A percentile compares a stretch with the other conserved stretches of the same genome.
These are phyloP conservation scores for Eulithis prunata DNA, from an alignment of 2,888 invertebrate species.

Conservation along the genomic window DNA sequence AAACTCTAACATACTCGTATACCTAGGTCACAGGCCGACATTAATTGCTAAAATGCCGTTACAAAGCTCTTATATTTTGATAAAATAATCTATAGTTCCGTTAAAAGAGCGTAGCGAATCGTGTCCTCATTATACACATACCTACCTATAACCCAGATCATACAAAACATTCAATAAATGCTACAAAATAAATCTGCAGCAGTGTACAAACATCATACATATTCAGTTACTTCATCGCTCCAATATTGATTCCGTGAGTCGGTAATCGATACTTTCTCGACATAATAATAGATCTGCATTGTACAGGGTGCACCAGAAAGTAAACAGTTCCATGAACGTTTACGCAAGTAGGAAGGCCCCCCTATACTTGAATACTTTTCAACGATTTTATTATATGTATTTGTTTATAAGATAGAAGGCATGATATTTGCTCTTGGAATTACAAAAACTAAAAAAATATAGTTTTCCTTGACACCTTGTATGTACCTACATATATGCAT, in stretches of 20 bases:
- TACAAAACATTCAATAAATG: conserved; percentile 8
- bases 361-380: too few species aligned
- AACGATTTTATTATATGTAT: too few species aligned
- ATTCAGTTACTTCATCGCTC: conserved; percentile 29
- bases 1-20: neutral
- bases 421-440: too few species aligned
- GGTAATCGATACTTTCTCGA: conserved; percentile 27
- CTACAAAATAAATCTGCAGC: conserved; percentile 1
- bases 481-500: conserved; percentile 26
- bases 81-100: neutral
- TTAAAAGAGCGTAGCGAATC: neutral
- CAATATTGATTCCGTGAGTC: conserved; percentile 30
- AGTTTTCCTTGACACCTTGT: conserved; percentile 14
- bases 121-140: neutral
- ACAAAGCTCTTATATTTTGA: neutral
- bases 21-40: neutral
- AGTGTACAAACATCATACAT: conserved; percentile 13
- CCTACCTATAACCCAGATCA: neutral
- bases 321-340: neutral
- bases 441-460: neutral
- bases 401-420: too few species aligned
- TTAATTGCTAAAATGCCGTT: neutral
- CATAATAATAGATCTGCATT: neutral
- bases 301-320: conserved; percentile 4
- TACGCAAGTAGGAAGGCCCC: too few species aligned